Base-by-base conservation (phyloP, 1,140 invertebrate species). In the Xylocopa sonorina region DNA sequence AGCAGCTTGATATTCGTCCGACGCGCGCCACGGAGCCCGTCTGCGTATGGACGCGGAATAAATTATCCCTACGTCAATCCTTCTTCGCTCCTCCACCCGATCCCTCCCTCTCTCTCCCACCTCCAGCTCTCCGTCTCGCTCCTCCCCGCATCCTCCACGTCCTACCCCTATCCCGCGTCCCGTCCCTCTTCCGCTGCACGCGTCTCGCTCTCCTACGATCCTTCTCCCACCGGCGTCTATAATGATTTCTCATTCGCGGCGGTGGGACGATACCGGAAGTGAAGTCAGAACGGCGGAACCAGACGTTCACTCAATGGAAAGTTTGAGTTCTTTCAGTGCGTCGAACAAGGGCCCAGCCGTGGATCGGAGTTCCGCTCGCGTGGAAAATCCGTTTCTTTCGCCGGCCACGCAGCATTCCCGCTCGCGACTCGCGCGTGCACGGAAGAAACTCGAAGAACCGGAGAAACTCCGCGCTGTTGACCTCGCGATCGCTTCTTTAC, bases 221-320 rank as follows among this genome's bases (percentile, higher is more conserved):
- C 1, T 27, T 60, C 66, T 77, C 51, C 43, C 69, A 60, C 46
- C 16, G 14, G 48, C 50, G 68, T 71, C 57, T 78, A 80, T 85
- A 85, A 84, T 78, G 83, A 85, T 78, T 85, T 73, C 84, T 85
- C 74, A 48, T 77, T 51, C 24, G 63, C 68, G 18, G 72, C 88
- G 87, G 92, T 91, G 91, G 90, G 91, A 93, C 91, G 91, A 91
- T 92, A 92, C 91, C 90, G 91, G 91, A 93, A 93, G 88, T 86
- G 90, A 89, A 91, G 87, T 85, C 91, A 92, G 88, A 89, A 91
- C 87, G 86, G 92, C 91, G 92, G 92, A 93, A 93, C 92, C 90
- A 90, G 89, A 91, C 90, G 90, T 90, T 92, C 91, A 90, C 90
- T 92, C 90, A 92, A 92, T 92, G 92, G 92, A 93, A 93, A 93